These are phyloP conservation scores for Characodon lateralis DNA, from an alignment of 2,797 vertebrate genomes.

Conservation along the genomic window DNA sequence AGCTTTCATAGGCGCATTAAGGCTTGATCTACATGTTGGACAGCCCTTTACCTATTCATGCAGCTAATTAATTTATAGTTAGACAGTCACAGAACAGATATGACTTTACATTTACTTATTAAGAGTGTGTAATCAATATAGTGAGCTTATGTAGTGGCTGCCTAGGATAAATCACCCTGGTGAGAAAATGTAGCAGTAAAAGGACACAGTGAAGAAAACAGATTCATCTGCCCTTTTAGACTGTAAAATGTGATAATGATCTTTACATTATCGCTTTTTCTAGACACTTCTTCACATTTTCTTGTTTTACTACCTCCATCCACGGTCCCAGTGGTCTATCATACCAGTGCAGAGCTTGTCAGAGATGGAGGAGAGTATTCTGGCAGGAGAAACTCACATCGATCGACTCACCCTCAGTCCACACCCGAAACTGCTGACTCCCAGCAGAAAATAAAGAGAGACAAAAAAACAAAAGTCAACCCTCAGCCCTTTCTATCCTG, in stretches of 20 bases:
- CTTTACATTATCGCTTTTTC: conserved; percentile 26
- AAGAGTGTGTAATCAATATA: conserved; percentile 27
- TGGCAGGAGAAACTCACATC: conserved; percentile 75
- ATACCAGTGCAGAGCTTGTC: conserved; percentile 61
- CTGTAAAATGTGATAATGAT: conserved; percentile 25
- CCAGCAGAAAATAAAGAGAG: conserved; percentile 63
- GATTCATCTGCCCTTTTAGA: conserved; percentile 18
- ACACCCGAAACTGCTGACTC: conserved; percentile 79
- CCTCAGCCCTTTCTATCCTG: conserved; percentile 65
- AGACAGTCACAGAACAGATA: conserved; percentile 40
- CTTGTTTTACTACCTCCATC: conserved; percentile 43
- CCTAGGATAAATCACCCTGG: conserved; percentile 19
- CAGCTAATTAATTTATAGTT: conserved; percentile 44
- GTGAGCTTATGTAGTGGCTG: conserved; percentile 21
- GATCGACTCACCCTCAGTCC: conserved; percentile 72
- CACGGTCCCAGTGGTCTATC: conserved; percentile 55
- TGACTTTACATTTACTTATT: conserved; percentile 33
- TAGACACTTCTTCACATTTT: conserved; percentile 4
- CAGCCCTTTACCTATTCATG: conserved; percentile 38
- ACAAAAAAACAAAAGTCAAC: conserved; percentile 52
- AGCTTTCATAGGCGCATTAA: conserved; percentile 28
- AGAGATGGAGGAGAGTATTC: conserved; percentile 77
- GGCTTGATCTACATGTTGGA: conserved; percentile 35
- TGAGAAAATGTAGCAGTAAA: conserved; percentile 29
- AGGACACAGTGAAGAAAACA: conserved; percentile 5